Evolutionary conservation across 2,797 vertebrate species (phyloP), one percentile per base, ranked within the genome.

Genomic region (Mormyrus hasselquistii): DNA sequence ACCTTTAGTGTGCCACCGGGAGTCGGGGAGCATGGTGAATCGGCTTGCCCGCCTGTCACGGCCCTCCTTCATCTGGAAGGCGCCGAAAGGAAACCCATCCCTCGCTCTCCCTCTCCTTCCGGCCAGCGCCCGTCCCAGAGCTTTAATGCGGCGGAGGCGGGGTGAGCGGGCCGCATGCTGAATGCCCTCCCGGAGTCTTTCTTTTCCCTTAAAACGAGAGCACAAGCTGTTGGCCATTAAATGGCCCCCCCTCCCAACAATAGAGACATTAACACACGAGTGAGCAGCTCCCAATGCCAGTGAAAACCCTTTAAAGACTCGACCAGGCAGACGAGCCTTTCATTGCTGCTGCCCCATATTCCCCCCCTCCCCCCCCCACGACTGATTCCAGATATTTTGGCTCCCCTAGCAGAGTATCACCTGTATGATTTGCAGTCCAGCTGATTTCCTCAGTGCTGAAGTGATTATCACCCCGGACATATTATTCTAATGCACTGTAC

Each of bases 221-320:
- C 92, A 93, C 94, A 94, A 95, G 95, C 95, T 95, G 95, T 94
- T 93, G 93, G 93, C 95, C 93, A 94, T 95, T 94, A 95, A 95
- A 94, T 90, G 89, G 92, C 59, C 49, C 94, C 91, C 89, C 92
- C 88, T 94, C 91, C 89, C 92, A 88, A 96, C 96, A 96, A 96
- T 95, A 92, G 94, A 94, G 94, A 95, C 95, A 95, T 96, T 96
- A 96, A 92, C 95, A 95, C 95, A 96, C 94, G 95, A 96, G 94
- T 95, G 95, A 96, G 94, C 93, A 94, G 89, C 91, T 95, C 89
- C 95, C 93, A 96, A 95, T 94, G 90, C 91, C 92, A 91, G 91
- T 93, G 93, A 94, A 93, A 94, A 92, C 92, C 90, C 92, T 92
- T 91, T 93, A 92, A 90, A 92, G 91, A 92, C 91, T 91, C 93